A percentile compares a stretch with the other conserved stretches of the same genome.
These are phyloP conservation scores for Gnatocerus cornutus DNA, from an alignment of 2,888 invertebrate genomes.

Conservation along the genomic window DNA sequence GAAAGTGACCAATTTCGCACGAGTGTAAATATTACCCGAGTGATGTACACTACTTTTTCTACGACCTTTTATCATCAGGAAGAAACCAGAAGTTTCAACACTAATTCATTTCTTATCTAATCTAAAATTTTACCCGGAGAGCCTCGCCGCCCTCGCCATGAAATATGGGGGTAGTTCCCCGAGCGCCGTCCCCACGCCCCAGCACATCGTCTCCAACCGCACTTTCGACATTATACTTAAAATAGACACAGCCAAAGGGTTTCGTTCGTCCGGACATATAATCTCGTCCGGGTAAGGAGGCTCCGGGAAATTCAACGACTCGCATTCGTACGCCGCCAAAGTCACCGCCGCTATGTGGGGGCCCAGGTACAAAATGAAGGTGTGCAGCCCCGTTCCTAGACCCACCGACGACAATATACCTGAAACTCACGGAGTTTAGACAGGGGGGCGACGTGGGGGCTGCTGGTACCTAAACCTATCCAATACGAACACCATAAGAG, in stretches of 20 bases:
- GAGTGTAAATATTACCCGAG: too few species aligned
- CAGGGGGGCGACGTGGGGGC: background rate
- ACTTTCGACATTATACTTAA: slow-evolving; percentile 97
- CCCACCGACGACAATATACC: slow-evolving; percentile 98
- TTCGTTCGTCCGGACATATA: slow-evolving; percentile 86
- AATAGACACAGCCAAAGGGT: slow-evolving; percentile 81
- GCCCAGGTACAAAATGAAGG: slow-evolving; percentile 98
- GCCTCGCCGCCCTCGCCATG: slow-evolving; percentile 96
- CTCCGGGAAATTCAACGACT: slow-evolving; percentile 93
- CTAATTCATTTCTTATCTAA: too few species aligned
- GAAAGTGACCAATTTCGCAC: too few species aligned
- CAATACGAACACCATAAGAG: slow-evolving; percentile 69
- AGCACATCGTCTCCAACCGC: slow-evolving; percentile 96
- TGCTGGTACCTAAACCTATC: slow-evolving; percentile 67
- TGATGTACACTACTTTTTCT: too few species aligned
- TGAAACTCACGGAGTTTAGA: slow-evolving; percentile 58
- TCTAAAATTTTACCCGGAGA: slow-evolving; percentile 73
- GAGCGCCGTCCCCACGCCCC: slow-evolving; percentile 98
- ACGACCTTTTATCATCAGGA: too few species aligned
- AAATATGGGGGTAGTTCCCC: slow-evolving; percentile 99
- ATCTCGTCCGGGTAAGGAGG: slow-evolving; percentile 99
- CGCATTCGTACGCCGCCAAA: slow-evolving; percentile 98
- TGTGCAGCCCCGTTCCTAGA: slow-evolving; percentile 98
- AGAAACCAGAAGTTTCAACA: too few species aligned
- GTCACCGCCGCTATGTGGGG: slow-evolving; percentile 99